Base-by-base conservation (phyloP, 2,797 vertebrate species). In the Catostomus latipinnis region DNA sequence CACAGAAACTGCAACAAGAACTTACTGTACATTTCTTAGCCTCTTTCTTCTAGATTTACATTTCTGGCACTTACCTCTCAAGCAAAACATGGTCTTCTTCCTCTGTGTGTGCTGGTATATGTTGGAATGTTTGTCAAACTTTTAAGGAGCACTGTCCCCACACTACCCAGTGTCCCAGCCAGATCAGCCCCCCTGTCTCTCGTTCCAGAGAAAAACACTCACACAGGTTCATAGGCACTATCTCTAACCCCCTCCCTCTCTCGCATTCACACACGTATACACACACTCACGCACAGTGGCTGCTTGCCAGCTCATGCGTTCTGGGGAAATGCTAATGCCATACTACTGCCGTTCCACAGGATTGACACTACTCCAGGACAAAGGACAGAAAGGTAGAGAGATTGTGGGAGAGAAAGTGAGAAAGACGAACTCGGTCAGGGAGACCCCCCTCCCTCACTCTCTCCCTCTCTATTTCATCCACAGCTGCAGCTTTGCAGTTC, bases 41-140 rank as follows among this genome's bases (percentile, higher is more conserved):
- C 48, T 71, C 43, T 67, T 67, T 63, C 8, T n/a, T 14, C 4
- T 14, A 52, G 65, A 57, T 53, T 54, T 76, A 68, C 84, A 74
- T 69, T 62, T 74, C 43, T 34, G 16, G 22, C 22, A 73, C 87
- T 86, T 85, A 88, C 87, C 87, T 85, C 84, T 85, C 63, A 86
- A 62, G 57, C 87, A 88, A 81, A 86, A 86, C 87, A 88, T 88
- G 71, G 65, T 86, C 60, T 78, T 67, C 75, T 77, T 74, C 63
- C 45, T 53, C 68, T 34, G 45, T 66, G 71, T 11, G 62, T 54
- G 80, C 66, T 74, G 60, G 76, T 73, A 45, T 83, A 68, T 81
- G 76, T 70, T 80, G 80, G 58, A 62, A 71, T 77, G 79, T 60
- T 77, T 83, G 79, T 76, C 71, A 73, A 80, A 82, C 71, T 57